These are phyloP conservation scores for Drosophila ficusphila DNA, from an alignment of 1,140 invertebrate species.

Conservation along the genomic window DNA sequence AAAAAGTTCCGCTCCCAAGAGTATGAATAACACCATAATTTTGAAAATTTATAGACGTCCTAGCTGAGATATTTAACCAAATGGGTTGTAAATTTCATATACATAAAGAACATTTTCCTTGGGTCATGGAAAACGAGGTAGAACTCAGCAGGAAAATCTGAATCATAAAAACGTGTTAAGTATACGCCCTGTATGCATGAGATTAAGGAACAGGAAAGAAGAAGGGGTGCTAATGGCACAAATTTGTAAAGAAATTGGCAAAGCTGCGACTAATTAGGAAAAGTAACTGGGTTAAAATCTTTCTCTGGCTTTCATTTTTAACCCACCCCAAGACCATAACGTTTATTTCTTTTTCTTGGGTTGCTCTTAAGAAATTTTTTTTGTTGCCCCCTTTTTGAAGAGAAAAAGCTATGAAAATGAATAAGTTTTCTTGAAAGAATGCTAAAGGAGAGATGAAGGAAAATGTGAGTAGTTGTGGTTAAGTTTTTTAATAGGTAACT, in stretches of 20 bases:
- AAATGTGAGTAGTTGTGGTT: too few species aligned
- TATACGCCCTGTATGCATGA: constrained; percentile 32
- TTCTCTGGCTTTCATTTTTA: constrained; percentile 1
- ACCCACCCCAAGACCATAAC: background rate
- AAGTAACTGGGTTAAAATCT: constrained; percentile 48
- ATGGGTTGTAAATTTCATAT: background rate
- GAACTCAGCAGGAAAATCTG: constrained; percentile 29
- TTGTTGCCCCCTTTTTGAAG: background rate
- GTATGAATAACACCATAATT: constrained; percentile 12
- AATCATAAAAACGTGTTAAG: constrained; percentile 53
- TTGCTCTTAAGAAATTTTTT: background rate
- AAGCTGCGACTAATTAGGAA: constrained; percentile 47
- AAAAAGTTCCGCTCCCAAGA: background rate
- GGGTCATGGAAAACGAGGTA: background rate
- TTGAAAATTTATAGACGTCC: constrained; percentile 13
- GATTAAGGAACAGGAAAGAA: constrained; percentile 8
- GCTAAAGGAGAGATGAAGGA: background rate
- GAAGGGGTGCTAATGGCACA: constrained; percentile 23
- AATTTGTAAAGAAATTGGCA: constrained; percentile 55
- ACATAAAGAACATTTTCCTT: background rate
- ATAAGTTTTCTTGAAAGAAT: background rate
- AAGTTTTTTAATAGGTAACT: too few species aligned
- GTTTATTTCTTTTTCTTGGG: constrained; percentile 8
- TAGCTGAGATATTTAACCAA: constrained; percentile 10
- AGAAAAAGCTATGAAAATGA: background rate